Base-by-base conservation (phyloP, 1,140 invertebrate genomes). In the Diachasmimorpha longicaudata region DNA sequence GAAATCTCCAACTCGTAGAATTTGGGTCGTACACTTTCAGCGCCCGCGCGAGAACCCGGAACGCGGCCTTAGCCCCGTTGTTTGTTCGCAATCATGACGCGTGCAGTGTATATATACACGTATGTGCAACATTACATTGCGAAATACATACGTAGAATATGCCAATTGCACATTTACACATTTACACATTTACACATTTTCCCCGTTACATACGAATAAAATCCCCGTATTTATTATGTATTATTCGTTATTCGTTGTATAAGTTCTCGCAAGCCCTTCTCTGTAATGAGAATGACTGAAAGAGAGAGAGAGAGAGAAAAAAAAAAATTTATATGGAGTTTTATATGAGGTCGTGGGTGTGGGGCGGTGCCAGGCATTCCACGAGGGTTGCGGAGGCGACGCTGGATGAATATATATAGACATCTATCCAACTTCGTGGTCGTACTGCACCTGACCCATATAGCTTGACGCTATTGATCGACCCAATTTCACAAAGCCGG, bases 391-490 rank as follows among this genome's bases (percentile, higher is more conserved):
- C 58, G 19, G 58, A 25, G 68, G 68, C 70, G 14, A 52, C 9
- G 39, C 6, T 72, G 69, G 44, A 46, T 46, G 44, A 11, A 19
- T 63, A 31, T 63, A 63, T 63, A 63, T 63, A 63, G 58, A 13
- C 6, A 63, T 63, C 23, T 19, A 63, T 8, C 58, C 58, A 25
- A 71, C 58, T 67, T 71, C 66, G 37, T 55, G 69, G 81, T 81
- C 82, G 74, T 81, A 82, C 80, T 87, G 85, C 86, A 87, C 86
- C 85, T 87, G 86, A 87, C 86, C 86, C 72, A 87, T 87, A 83
- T 86, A 82, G 78, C 72, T 75, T 14, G 75, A 44, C 16, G 79
- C 73, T 87, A 87, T 87, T 87, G 86, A 87, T 87, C 81, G 86
- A 87, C 86, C 86, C 77, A 87, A 87, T 86, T 87, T 77, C 74